phyloP scores from a whole-genome alignment of 1,140 invertebrate species.

The Campodea augens region DNA sequence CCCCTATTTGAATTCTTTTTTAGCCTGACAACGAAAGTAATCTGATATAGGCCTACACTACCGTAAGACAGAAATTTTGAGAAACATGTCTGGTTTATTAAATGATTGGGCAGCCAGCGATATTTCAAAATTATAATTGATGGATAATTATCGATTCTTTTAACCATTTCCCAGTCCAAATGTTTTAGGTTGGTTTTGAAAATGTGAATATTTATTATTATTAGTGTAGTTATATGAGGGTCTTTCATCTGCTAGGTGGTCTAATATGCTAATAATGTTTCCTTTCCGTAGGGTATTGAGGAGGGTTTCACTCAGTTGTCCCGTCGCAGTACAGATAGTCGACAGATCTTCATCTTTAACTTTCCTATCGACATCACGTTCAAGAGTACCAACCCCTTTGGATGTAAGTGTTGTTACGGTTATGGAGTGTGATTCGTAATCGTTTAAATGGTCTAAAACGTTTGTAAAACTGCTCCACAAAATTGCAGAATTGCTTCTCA shows the following conservation, averaged over 20 bases:
- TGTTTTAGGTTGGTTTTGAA: not conserved
- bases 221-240: not conserved
- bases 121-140: not conserved
- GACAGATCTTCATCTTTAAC: slow-evolving; percentile 47
- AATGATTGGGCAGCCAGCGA: not conserved
- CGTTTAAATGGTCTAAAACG: too few species aligned
- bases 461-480: too few species aligned
- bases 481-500: too few species aligned
- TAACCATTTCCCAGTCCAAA: not conserved
- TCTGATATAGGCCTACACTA: too few species aligned
- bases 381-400: slow-evolving; percentile 52
- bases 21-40: too few species aligned
- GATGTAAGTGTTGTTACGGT: slow-evolving; percentile 53
- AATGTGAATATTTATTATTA: not conserved
- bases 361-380: slow-evolving; percentile 58
- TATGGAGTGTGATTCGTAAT: too few species aligned
- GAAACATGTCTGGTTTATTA: not conserved
- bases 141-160: not conserved
- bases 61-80: not conserved
- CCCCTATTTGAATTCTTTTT: too few species aligned
- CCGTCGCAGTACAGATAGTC: slow-evolving; percentile 37
- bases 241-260: not conserved
- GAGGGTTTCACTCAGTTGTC: slow-evolving; percentile 54
- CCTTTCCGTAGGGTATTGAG: slow-evolving; percentile 40
- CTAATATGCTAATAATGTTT: slow-evolving; percentile 9